These are phyloP conservation scores for Babylonia areolata DNA, from an alignment of 1,140 invertebrate genomes.

Conservation along the genomic window DNA sequence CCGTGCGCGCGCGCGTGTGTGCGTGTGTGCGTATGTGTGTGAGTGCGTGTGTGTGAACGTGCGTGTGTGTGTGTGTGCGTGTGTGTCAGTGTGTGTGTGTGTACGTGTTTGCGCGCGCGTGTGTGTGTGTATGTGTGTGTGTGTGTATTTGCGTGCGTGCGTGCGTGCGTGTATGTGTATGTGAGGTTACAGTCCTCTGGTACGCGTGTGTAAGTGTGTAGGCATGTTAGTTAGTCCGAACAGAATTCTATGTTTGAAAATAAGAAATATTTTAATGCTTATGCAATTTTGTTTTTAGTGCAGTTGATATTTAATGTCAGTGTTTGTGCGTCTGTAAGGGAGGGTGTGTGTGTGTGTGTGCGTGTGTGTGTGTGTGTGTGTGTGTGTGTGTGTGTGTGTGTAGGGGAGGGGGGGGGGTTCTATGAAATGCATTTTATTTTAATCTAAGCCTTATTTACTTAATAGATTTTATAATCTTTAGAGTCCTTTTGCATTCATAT, in stretches of 20 bases:
- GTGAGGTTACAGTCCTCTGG: no score
- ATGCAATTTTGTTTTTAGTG: no score
- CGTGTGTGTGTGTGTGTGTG: conserved; percentile 25
- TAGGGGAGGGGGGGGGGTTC: neutral
- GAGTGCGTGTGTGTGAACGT: neutral
- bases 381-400: conserved; percentile 41
- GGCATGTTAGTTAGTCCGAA: neutral
- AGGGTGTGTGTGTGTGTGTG: conserved; percentile 12
- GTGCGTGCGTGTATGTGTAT: conserved; percentile 17
- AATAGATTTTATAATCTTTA: no score
- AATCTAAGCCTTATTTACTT: no score
- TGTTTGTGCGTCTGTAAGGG: conserved; percentile 7
- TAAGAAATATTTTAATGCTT: no score
- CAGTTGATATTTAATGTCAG: no score
- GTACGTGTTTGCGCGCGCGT: neutral
- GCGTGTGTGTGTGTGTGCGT: conserved; percentile 16
- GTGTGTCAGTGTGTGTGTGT: conserved; percentile 16
- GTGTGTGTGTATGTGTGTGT: neutral
- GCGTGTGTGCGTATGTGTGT: conserved; percentile 17
- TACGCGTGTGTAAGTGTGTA: conserved; percentile 7
- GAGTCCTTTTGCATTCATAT: no score
- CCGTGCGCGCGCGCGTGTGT: neutral
- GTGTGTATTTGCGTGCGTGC: neutral
- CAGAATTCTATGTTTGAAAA: no score
- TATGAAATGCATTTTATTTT: no score